Evolutionary conservation across 2,797 vertebrate species (phyloP), one percentile per base, ranked within the genome.

Genomic region (Sebastes minor): DNA sequence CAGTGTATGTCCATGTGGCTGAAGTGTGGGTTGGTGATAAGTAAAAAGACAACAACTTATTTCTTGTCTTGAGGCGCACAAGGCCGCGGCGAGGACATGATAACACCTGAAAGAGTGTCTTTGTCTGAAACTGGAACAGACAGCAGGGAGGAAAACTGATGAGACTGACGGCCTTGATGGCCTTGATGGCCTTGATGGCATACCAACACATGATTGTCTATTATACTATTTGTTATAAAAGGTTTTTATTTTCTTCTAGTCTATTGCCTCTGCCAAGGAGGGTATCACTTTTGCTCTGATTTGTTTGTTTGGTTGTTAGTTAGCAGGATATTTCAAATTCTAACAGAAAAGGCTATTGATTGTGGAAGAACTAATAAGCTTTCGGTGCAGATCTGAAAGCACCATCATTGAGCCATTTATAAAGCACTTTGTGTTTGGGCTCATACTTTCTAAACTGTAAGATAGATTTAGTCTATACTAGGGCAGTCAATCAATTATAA

Each of bases 101-200:
- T 89, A 91, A 88, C 55, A 57, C 46, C 55, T 78, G 66, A 89
- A 81, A 86, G 70, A 89, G 25, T 2, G 27, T 83, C 76, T 91
- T 91, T 90, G 88, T 93, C 70, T 80, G 62, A 57, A 64, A 76
- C 16, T 68, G 49, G 33, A 74, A 55, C 38, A 64, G 80, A 88
- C 64, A 66, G 22, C 30, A 6, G 18, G 32, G 52, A 70, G 23
- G 27, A 49, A 60, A 68, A 71, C 8, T 18, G 27, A 42, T 76
- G 46, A 66, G 22, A 25, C 57, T 6, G 25, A 46, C 38, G 23
- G 38, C 30, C 22, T 65, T 14, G 2, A 27, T 56, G 69, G 61
- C 82, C 82, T 60, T 83, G 33, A 35, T 35, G 33, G 35, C 35
- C 33, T 35, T 35, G 86, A 89, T 9, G 30, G 12, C 8, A 10